Percentiles rank a stretch among this genome's conserved stretches.
These are phyloP conservation scores for Thripadectes ignobilis DNA, from an alignment of 2,797 vertebrate species.

Conservation along the genomic window DNA sequence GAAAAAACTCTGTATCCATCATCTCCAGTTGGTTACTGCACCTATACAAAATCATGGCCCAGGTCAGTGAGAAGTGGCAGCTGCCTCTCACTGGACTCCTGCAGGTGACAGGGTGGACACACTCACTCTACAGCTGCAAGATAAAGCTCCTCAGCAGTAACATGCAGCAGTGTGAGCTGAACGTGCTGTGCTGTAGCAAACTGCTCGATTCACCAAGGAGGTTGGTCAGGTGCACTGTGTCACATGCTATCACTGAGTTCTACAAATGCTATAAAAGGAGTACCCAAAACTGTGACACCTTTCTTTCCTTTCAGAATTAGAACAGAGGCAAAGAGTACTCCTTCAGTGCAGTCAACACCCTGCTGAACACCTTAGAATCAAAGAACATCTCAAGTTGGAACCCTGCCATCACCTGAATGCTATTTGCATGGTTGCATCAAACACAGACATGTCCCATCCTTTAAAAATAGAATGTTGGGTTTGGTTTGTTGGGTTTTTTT, in stretches of 20 bases:
- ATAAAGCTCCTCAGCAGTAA: background rate
- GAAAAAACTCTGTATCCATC: background rate
- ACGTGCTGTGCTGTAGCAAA: fast-evolving
- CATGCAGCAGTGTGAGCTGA: background rate
- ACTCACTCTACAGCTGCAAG: background rate
- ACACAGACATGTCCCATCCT: background rate
- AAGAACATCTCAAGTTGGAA: background rate
- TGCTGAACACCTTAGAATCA: background rate
- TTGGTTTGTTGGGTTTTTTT: background rate
- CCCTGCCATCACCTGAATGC: background rate
- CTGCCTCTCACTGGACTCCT: background rate
- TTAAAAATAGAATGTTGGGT: background rate
- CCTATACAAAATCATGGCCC: fast-evolving
- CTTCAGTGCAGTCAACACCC: background rate
- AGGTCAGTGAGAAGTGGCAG: background rate
- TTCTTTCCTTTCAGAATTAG: background rate
- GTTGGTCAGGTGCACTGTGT: fast-evolving
- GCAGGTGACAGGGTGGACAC: background rate
- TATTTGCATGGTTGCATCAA: fast-evolving
- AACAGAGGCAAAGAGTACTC: background rate
- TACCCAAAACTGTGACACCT: background rate
- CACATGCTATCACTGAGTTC: background rate
- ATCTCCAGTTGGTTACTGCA: background rate
- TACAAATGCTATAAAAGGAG: background rate
- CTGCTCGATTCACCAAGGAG: fast-evolving